Percentiles rank a stretch among this genome's conserved stretches.
Evolutionary conservation across 2,888 invertebrate genomes (phyloP).

Genomic region (Rotaria macrura): DNA sequence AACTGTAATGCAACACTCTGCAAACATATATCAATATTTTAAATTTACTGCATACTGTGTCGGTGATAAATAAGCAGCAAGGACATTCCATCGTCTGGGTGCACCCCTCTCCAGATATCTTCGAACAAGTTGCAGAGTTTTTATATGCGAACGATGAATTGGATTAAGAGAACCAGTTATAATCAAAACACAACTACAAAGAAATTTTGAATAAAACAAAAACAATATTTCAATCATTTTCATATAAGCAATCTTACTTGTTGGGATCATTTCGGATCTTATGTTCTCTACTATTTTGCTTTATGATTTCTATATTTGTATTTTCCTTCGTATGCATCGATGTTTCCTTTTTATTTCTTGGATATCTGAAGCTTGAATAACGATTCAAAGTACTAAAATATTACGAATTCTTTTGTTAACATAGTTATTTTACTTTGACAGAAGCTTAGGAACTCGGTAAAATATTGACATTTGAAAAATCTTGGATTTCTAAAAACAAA

Average conservation of each 20-base stretch:
- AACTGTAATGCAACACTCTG: too few species aligned
- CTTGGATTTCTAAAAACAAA: too few species aligned
- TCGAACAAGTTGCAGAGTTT: not conserved
- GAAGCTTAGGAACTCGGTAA: too few species aligned
- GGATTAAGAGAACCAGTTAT: not conserved
- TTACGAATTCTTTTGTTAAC: too few species aligned
- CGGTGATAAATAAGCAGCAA: not conserved
- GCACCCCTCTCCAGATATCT: not conserved
- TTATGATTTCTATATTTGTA: not conserved
- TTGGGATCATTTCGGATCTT: not conserved
- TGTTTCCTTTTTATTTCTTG: not conserved
- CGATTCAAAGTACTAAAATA: too few species aligned
- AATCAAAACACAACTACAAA: not conserved
- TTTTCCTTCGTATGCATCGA: not conserved
- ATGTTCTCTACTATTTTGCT: not conserved
- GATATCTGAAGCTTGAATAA: too few species aligned
- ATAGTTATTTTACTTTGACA: too few species aligned
- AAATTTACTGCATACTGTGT: not conserved
- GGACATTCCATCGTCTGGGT: not conserved
- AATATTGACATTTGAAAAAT: too few species aligned
- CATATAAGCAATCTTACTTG: not conserved
- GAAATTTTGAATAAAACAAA: not conserved
- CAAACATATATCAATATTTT: not conserved
- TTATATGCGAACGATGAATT: not conserved
- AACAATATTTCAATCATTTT: not conserved